These are phyloP conservation scores for Spizaetus ornatus DNA, from an alignment of 2,113 vertebrate genomes.

Conservation along the genomic window DNA sequence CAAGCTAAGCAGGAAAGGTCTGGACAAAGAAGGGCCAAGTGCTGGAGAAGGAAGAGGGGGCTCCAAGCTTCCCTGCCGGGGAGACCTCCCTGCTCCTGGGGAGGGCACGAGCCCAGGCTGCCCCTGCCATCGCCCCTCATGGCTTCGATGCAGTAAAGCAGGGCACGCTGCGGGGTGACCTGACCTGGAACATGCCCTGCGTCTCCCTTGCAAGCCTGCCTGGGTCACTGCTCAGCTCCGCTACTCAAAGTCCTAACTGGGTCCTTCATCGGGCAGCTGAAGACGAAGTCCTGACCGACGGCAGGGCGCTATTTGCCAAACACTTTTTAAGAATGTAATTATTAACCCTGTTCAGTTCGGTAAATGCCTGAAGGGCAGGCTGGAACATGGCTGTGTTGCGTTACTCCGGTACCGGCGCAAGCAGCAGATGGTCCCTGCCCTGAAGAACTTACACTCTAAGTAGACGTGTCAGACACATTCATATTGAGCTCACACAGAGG, in stretches of 20 bases:
- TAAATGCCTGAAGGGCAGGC: not conserved
- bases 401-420: not conserved
- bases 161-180: not conserved
- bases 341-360: not conserved
- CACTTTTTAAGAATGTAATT: not conserved
- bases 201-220: not conserved
- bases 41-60: not conserved
- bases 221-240: not conserved
- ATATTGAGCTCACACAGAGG: not conserved
- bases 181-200: not conserved
- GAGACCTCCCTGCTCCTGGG: not conserved
- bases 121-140: not conserved
- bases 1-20: not conserved
- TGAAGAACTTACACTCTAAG: not conserved
- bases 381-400: not conserved
- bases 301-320: not conserved
- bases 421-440: conserved; percentile 19
- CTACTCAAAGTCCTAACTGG: accelerated
- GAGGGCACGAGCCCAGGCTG: not conserved
- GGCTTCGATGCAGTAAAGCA: not conserved
- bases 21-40: not conserved
- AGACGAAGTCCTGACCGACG: not conserved
- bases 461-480: not conserved
- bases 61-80: not conserved
- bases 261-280: accelerated